phyloP scores from a whole-genome alignment of 2,113 vertebrate species.

The Myrmecobius fasciatus region DNA sequence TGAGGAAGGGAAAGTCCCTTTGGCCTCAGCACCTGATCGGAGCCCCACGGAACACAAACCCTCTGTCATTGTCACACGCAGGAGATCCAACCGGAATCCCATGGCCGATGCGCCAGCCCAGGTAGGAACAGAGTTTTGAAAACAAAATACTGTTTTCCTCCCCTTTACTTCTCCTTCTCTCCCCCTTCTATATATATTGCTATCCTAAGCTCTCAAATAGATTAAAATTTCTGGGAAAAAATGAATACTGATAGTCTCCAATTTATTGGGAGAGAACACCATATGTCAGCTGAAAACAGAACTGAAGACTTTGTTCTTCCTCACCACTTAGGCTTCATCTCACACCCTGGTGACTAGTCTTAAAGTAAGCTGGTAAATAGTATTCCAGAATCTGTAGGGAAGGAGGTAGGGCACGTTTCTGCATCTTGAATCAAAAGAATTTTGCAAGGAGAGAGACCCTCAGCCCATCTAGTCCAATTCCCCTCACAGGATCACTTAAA shows the following conservation, averaged over 20 bases:
- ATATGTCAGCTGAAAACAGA: not conserved
- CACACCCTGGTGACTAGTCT: not conserved
- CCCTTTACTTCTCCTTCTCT: too few relatives aligned
- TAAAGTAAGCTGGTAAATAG: not conserved
- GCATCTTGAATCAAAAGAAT: not conserved
- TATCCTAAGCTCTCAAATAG: not conserved
- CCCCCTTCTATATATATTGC: not conserved
- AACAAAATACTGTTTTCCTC: not conserved
- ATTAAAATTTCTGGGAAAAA: not conserved
- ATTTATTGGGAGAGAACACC: not conserved
- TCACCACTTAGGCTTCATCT: not conserved
- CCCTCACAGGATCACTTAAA: not conserved
- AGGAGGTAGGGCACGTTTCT: not conserved
- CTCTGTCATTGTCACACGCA: slow-evolving; percentile 95
- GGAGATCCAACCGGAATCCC: slow-evolving; percentile 90
- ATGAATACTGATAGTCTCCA: not conserved
- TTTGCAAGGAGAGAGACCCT: not conserved
- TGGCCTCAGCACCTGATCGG: slow-evolving; percentile 81
- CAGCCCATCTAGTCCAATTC: not conserved
- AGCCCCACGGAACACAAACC: slow-evolving; percentile 88
- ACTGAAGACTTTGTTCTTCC: not conserved
- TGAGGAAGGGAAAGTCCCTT: slow-evolving; percentile 84
- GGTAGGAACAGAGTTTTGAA: slow-evolving; percentile 80
- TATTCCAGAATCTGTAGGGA: not conserved
- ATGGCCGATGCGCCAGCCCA: slow-evolving; percentile 88